A percentile compares a stretch with the other conserved stretches of the same genome.
These are phyloP conservation scores for Papilio demoleus DNA, from an alignment of 2,888 invertebrate species.

Conservation along the genomic window DNA sequence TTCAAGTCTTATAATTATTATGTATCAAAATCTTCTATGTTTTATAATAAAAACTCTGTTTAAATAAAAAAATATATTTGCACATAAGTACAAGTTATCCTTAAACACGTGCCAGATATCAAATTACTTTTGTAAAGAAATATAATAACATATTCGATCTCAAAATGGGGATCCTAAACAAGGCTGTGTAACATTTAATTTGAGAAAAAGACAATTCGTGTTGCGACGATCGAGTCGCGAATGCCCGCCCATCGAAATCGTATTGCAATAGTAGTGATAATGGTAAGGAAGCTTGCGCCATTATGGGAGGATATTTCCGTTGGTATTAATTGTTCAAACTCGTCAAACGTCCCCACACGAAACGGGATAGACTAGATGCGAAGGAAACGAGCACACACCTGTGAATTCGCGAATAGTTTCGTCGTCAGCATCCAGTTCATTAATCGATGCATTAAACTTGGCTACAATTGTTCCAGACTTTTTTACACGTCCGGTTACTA, in stretches of 20 bases:
- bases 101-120: slow-evolving; percentile 75
- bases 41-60: not conserved
- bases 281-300: slow-evolving; percentile 68
- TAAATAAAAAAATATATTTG: slow-evolving; percentile 49
- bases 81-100: slow-evolving; percentile 67
- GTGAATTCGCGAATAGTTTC: slow-evolving; percentile 69
- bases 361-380: slow-evolving; percentile 67
- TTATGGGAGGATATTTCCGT: slow-evolving; percentile 79
- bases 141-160: slow-evolving; percentile 64
- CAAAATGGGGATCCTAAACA: slow-evolving; percentile 63
- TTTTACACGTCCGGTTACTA: slow-evolving; percentile 60
- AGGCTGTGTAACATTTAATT: slow-evolving; percentile 70
- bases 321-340: slow-evolving; percentile 69
- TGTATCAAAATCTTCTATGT: not conserved
- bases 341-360: slow-evolving; percentile 54
- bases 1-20: not conserved
- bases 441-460: slow-evolving; percentile 70
- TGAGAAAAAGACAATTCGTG: slow-evolving; percentile 71
- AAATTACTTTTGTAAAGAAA: slow-evolving; percentile 69
- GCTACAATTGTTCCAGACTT: slow-evolving; percentile 69
- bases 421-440: slow-evolving; percentile 54
- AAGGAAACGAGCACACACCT: slow-evolving; percentile 65
- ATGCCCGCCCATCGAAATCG: slow-evolving; percentile 67
- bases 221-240: slow-evolving; percentile 67
- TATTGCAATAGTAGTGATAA: slow-evolving; percentile 79